Evolutionary conservation across 2,113 vertebrate genomes (phyloP).

Genomic region (Tricholaema leucomelas): DNA sequence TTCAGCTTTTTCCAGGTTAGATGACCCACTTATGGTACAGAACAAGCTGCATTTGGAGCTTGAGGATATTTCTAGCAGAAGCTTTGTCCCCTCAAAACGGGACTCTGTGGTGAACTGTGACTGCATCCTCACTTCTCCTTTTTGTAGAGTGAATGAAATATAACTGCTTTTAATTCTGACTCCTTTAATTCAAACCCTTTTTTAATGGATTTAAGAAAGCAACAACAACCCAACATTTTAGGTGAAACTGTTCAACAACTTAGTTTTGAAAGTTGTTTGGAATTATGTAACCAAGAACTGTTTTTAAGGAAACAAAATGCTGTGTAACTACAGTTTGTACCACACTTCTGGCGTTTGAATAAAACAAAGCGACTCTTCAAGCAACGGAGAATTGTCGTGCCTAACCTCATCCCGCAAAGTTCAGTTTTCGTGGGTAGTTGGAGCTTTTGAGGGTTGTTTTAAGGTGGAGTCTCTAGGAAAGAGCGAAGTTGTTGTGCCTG

Average conservation of each 20-base stretch:
- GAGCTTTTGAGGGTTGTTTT: neutral
- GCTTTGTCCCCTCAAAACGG: neutral
- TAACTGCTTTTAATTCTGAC: conserved; percentile 36
- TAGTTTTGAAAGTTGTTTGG: conserved; percentile 74
- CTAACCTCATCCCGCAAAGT: neutral
- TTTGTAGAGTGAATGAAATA: conserved; percentile 59
- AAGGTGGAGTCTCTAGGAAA: neutral
- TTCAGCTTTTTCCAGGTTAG: neutral
- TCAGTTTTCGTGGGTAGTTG: accelerated
- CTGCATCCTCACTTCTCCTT: conserved; percentile 58
- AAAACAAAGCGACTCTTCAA: conserved; percentile 54
- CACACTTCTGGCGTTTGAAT: conserved; percentile 73
- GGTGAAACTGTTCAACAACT: conserved; percentile 56
- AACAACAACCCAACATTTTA: neutral
- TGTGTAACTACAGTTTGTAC: conserved; percentile 70
- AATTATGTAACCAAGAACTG: conserved; percentile 52
- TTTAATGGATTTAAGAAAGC: neutral
- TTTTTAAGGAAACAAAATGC: conserved; percentile 72
- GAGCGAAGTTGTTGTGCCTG: too few species aligned
- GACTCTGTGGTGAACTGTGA: neutral
- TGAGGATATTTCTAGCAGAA: neutral
- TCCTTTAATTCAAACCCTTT: conserved; percentile 26
- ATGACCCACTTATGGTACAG: neutral
- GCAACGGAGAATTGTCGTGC: neutral
- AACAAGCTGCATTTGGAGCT: neutral